Conservation (phyloP, 2,888 invertebrate genomes). For the Meandrusa payeni region DNA sequence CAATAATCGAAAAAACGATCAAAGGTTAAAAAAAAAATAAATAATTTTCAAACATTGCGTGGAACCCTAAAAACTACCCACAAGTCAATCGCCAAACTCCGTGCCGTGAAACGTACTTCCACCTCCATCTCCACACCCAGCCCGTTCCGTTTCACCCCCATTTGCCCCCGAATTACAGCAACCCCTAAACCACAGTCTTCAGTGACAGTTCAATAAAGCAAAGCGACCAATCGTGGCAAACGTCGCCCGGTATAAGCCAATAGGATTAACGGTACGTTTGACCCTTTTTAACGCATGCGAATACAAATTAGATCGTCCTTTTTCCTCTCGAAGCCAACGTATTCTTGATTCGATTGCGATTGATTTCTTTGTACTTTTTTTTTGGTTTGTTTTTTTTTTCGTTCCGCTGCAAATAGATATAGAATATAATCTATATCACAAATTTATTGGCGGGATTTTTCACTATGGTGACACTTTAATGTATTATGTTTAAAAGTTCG, state of each 20-base stretch:
- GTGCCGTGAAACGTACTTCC: slow-evolving; percentile 58
- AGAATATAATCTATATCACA: slow-evolving; percentile 33
- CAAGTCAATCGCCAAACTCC: slow-evolving; percentile 80
- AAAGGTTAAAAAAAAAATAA: not conserved
- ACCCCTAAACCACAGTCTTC: slow-evolving; percentile 75
- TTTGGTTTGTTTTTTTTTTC: slow-evolving; percentile 60
- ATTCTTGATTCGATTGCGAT: slow-evolving; percentile 78
- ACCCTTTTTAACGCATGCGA: slow-evolving; percentile 42
- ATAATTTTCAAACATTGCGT: slow-evolving; percentile 34
- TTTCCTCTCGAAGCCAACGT: slow-evolving; percentile 58
- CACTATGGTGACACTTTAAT: not conserved
- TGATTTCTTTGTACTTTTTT: slow-evolving; percentile 73
- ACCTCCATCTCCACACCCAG: slow-evolving; percentile 36
- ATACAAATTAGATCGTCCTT: slow-evolving; percentile 41
- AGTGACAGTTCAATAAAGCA: slow-evolving; percentile 80
- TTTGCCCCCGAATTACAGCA: slow-evolving; percentile 73
- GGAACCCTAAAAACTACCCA: slow-evolving; percentile 77
- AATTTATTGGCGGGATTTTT: slow-evolving; percentile 26
- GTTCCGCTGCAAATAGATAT: slow-evolving; percentile 47
- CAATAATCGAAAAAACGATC: no score
- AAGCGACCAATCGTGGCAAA: slow-evolving; percentile 78
- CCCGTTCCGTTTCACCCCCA: slow-evolving; percentile 40
- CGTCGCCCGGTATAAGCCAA: slow-evolving; percentile 79
- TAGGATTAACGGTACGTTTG: slow-evolving; percentile 71
- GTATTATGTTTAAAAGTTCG: no score